Percentiles rank a stretch among this genome's conserved stretches.
These are phyloP conservation scores for Callinectes sapidus DNA, from an alignment of 2,888 invertebrate genomes.

Conservation along the genomic window DNA sequence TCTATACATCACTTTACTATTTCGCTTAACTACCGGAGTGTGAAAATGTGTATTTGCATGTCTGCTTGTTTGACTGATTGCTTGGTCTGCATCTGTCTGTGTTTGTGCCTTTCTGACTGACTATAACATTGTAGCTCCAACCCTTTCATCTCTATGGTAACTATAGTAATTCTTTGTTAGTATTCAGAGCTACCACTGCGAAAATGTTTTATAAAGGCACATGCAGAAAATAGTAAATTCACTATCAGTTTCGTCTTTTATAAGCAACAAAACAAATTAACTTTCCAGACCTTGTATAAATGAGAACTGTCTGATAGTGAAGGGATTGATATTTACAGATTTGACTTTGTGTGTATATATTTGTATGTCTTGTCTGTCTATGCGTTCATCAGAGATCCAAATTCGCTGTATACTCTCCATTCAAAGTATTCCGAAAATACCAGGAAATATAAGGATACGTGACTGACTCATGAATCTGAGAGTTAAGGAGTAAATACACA, in stretches of 20 bases:
- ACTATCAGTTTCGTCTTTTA: too few relatives aligned
- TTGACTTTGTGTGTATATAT: background rate
- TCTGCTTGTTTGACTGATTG: background rate
- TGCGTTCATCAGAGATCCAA: background rate
- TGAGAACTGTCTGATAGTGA: background rate
- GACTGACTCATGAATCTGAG: background rate
- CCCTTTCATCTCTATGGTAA: too few relatives aligned
- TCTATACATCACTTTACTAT: background rate
- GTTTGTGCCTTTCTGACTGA: background rate
- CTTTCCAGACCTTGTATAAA: too few relatives aligned
- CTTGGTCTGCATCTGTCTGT: background rate
- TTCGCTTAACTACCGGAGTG: background rate
- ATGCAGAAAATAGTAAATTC: too few relatives aligned
- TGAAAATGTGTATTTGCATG: background rate
- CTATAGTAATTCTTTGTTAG: too few relatives aligned
- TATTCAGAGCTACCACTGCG: too few relatives aligned
- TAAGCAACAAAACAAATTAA: too few relatives aligned
- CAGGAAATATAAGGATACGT: background rate
- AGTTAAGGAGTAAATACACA: background rate
- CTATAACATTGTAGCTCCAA: background rate
- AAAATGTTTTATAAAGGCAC: too few relatives aligned
- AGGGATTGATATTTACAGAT: background rate
- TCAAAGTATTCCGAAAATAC: background rate
- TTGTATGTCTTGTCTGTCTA: background rate
- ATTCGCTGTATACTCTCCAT: too few relatives aligned